Evolutionary conservation across 2,888 invertebrate species (phyloP), one percentile per base, ranked within the genome.

Genomic region (Tinea trinotella): DNA sequence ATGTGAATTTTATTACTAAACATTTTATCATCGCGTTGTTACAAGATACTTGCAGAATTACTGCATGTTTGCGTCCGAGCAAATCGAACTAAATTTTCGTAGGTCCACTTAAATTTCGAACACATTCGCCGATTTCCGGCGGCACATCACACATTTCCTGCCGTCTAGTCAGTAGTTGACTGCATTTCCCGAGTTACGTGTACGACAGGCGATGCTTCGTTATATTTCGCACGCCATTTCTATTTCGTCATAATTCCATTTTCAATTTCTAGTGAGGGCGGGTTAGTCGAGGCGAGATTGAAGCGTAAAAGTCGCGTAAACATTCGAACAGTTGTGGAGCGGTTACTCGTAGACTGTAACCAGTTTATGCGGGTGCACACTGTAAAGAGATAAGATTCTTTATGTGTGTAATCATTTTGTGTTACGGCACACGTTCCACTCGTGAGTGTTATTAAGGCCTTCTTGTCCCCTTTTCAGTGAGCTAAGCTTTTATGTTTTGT

Each of bases 281-380:
- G 46, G 46, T 66, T 63, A 64, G 61, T 60, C 64, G 65, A 61
- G 65, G 60, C 68, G 71, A 77, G 80, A 82, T 83, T 81, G 83
- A 70, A 72, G 77, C 76, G 76, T 84, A 83, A 83, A 83, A 83
- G 61, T 75, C 75, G 70, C 82, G 79, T 82, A 81, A 83, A 80
- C 78, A 74, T 81, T 71, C 67, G 69, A 77, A 75, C 76, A 75
- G 74, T 79, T 74, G 74, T 64, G 67, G 69, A 74, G 68, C 74
- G 71, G 75, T 80, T 76, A 70, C 71, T 68, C 70, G n/a, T 64
- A 67, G 69, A 73, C 76, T 76, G 76, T 81, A 76, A 76, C 76
- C 70, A 68, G 74, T 82, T 82, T 81, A 81, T 72, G 68, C 65
- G 69, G 62, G 72, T 70, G 72, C 72, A 71, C 68, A 80, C 75